Evolutionary conservation across 2,113 vertebrate species (phyloP).

Genomic region (Nematolebias whitei): DNA sequence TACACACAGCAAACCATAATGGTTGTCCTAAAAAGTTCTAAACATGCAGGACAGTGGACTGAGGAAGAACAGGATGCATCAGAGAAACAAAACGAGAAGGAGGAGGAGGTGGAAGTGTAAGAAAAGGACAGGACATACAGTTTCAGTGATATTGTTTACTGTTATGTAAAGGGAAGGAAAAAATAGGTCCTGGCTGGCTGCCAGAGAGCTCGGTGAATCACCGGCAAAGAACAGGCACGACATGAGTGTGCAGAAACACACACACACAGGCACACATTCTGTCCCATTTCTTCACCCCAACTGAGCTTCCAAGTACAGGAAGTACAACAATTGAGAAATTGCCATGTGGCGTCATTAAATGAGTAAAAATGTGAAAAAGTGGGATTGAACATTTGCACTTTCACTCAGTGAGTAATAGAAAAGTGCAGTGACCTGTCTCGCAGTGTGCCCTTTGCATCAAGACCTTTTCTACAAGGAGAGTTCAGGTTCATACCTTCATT

Average conservation of each 20-base stretch:
- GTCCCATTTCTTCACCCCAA: conserved; percentile 70
- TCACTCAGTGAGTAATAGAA: conserved; percentile 21
- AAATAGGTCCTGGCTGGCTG: conserved; percentile 78
- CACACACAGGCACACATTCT: conserved; percentile 57
- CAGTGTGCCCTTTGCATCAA: conserved; percentile 1
- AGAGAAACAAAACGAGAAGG: conserved; percentile 40
- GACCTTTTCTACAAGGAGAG: conserved; percentile 3
- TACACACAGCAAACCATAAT: conserved; percentile 22
- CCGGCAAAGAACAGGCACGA: conserved; percentile 66
- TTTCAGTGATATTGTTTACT: conserved; percentile 61
- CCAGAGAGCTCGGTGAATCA: conserved; percentile 79
- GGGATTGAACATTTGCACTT: conserved; percentile 46
- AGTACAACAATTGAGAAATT: conserved; percentile 66
- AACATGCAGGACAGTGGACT: conserved; percentile 33
- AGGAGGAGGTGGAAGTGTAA: conserved; percentile 49
- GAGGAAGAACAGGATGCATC: conserved; percentile 51
- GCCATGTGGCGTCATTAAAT: conserved; percentile 53
- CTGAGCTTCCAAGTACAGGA: conserved; percentile 75
- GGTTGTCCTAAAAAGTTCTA: conserved; percentile 32
- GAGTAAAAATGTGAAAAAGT: conserved; percentile 49
- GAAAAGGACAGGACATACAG: conserved; percentile 57
- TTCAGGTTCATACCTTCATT: conserved; percentile 20
- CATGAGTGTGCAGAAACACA: conserved; percentile 52
- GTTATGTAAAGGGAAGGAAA: conserved; percentile 80
- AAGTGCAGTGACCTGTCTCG: conserved; percentile 10